Evolutionary conservation across 2,797 vertebrate species (phyloP).

Genomic region (Esox masquinongy): DNA sequence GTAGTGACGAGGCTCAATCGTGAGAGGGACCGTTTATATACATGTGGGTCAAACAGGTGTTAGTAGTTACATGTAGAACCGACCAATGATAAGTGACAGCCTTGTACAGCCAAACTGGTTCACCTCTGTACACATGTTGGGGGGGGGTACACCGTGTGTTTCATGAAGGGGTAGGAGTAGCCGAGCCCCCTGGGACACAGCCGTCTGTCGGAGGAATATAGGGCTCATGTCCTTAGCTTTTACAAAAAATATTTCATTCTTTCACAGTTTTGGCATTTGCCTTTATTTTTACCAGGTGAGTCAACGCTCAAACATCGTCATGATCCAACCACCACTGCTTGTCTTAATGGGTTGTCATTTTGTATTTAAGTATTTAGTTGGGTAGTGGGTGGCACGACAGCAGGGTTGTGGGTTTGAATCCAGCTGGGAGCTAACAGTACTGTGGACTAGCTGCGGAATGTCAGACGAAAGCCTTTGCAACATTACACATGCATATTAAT

Average conservation of each 20-base stretch:
- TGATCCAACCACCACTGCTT: no score
- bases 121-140: constrained; percentile 14
- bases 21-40: not conserved
- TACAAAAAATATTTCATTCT: not conserved
- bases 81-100: constrained; percentile 22
- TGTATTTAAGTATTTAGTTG: no score
- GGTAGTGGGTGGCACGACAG: no score
- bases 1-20: not conserved
- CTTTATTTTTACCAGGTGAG: not conserved
- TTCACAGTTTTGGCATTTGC: not conserved
- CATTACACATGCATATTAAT: not conserved
- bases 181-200: constrained; percentile 35
- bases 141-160: not conserved
- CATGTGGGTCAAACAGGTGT: not conserved
- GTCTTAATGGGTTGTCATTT: no score
- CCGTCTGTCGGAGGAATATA: constrained; percentile 40
- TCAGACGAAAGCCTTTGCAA: no score
- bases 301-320: no score
- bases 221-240: not conserved
- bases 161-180: no score
- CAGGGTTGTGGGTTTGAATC: no score
- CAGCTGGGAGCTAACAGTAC: no score
- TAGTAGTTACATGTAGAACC: not conserved
- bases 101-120: constrained; percentile 32
- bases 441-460: no score